Base-by-base conservation (phyloP, 2,888 invertebrate genomes). In the Drosophila nr. perissopoda region DNA sequence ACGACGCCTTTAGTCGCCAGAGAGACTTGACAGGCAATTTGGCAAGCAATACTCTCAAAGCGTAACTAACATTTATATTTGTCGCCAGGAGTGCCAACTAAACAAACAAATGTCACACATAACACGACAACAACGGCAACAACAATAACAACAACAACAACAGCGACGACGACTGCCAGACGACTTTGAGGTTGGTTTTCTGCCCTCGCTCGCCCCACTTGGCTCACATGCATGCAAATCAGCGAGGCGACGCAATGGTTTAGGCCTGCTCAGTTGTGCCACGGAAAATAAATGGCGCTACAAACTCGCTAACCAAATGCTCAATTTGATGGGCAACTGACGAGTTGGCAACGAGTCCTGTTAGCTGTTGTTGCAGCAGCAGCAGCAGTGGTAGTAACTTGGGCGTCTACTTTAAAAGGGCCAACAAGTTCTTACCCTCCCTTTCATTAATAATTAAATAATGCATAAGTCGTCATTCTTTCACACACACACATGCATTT, bases 61-160 rank as follows among this genome's bases (percentile, higher is more conserved):
- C 87, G 84, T 80, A 83, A 84, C 83, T 80, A 86, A 86, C 84
- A 86, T 84, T 84, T 84, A 86, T 86, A 84, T 84, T 81, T 84
- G 84, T 86, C 86, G 87, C 84, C 87, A 76, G 76, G 74, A 78
- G 80, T 78, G 86, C 76, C 73, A 80, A 77, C 85, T 82, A 73
- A 85, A 71, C 86, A 83, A 80, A 83, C 83, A 85, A 80, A 82
- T 85, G 86, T 80, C 83, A 82, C 85, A 82, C 76, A 76, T 77
- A 77, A 78, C 85, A 82, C 83, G 83, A 75, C 67, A 42, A 42
- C 65, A 61, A 68, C 69, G 42, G 29, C 36, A 7, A 6, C 33
- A 10, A 77, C 73, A 69, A 74, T 62, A 29, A 45, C 57, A 64
- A 63, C 63, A 42, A 36, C 63, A 48, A 27, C 65, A 38, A 38